Evolutionary conservation across 2,113 vertebrate species (phyloP), one percentile per base, ranked within the genome.

Genomic region (Callipepla squamata): DNA sequence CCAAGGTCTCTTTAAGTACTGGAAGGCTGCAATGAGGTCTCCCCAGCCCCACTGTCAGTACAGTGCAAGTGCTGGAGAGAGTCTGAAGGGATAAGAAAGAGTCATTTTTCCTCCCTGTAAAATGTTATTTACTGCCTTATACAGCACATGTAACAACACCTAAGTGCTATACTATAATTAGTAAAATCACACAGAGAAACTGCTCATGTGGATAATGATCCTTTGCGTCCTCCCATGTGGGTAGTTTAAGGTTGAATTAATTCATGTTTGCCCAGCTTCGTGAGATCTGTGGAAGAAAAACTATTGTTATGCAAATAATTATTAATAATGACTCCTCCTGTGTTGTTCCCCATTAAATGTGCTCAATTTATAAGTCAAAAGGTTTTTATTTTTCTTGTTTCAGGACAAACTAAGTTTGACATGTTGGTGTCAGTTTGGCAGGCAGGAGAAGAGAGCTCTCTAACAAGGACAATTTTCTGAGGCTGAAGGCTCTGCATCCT

Each of bases 161-260:
- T 92, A 85, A 94, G 88, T 89, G 84, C 69, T 93, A 94, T 80
- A 92, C 89, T 96, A 38, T 94, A 97, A 96, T 95, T 95, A 97
- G 91, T 81, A 95, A 95, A 96, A 95, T 93, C 88, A 93, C 75
- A 85, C 76, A 89, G 82, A 94, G 94, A 91, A 88, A 91, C 89
- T 80, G 72, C 80, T 96, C 95, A 94, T 96, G 94, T 92, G 92
- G 80, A 90, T 93, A 95, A 96, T 94, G 92, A 96, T 84, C 91
- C 68, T 95, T 95, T 92, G 86, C 53, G 6, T 92, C 83, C 74
- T 94, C 94, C 94, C 94, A 72, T 87, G 96, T 88, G 93, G 86
- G 89, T 86, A 94, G 58, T 92, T 94, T 91, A 94, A 95, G 68
- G 83, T 88, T 94, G 95, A 97, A 96, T 96, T 96, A 96, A 96